Evolutionary conservation across 2,888 invertebrate species (phyloP).

Genomic region (Agrochola lychnidis): DNA sequence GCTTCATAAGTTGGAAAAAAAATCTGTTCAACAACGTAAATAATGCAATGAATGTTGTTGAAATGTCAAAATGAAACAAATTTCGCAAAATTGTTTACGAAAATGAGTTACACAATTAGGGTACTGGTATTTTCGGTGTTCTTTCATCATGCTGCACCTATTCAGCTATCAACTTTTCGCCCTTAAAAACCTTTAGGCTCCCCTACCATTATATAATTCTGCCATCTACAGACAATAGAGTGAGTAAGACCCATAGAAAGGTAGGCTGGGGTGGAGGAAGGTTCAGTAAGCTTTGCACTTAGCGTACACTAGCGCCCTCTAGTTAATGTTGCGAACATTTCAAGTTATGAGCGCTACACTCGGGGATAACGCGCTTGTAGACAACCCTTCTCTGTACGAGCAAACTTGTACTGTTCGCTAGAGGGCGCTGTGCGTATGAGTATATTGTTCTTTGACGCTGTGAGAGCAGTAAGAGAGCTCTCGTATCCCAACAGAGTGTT

Average conservation of each 20-base stretch:
- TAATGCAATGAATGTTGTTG: too few species aligned
- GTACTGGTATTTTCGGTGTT: too few species aligned
- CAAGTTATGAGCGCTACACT: not conserved
- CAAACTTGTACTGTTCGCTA: not conserved
- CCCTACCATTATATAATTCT: not conserved
- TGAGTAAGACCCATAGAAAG: too few species aligned
- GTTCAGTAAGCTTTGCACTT: not conserved
- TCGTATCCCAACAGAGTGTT: not conserved
- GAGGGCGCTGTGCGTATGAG: constrained; percentile 29
- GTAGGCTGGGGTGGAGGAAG: not conserved
- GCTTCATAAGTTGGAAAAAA: too few species aligned
- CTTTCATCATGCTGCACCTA: too few species aligned
- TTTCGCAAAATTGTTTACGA: too few species aligned
- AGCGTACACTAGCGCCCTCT: constrained; percentile 23
- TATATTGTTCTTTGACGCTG: constrained; percentile 10
- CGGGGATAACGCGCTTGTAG: not conserved
- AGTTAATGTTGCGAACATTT: constrained; percentile 1
- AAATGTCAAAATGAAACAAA: too few species aligned
- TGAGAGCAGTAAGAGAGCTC: not conserved
- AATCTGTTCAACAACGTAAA: too few species aligned
- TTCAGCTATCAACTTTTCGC: too few species aligned
- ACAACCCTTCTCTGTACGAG: not conserved
- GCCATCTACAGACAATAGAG: constrained; percentile 24
- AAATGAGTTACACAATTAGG: too few species aligned
- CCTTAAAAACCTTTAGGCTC: too few species aligned